Conservation (phyloP, 2,888 invertebrate species). For the Sarcophaga carnaria region DNA sequence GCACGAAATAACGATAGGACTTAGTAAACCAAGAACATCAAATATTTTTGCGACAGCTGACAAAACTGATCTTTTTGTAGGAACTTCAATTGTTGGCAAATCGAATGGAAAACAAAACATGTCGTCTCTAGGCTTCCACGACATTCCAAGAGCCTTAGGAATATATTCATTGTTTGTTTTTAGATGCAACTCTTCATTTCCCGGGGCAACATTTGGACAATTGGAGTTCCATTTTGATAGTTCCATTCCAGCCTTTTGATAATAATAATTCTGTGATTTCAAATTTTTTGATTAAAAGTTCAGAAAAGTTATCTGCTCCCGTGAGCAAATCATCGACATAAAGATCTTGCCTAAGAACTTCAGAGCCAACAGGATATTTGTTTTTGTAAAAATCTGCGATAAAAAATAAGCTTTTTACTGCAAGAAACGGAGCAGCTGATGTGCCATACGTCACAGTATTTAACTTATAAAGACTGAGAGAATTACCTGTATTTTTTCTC, state of each 20-base stretch:
- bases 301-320: too few species aligned
- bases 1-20: conserved; percentile 33
- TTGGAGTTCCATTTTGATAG: conserved; percentile 45
- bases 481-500: too few species aligned
- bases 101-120: conserved; percentile 48
- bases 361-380: not conserved
- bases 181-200: not conserved
- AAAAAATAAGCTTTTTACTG: conserved; percentile 17
- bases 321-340: not conserved
- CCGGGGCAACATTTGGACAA: conserved; percentile 1
- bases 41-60: conserved; percentile 12
- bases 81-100: conserved; percentile 4
- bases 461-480: too few species aligned
- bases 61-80: too few species aligned
- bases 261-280: conserved; percentile 37
- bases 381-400: conserved; percentile 6
- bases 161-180: conserved; percentile 35
- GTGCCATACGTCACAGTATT: too few species aligned
- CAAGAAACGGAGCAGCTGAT: too few species aligned
- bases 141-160: conserved; percentile 42
- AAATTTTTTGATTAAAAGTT: conserved; percentile 30
- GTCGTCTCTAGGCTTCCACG: conserved; percentile 23
- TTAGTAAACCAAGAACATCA: conserved; percentile 42
- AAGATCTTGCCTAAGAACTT: conserved; percentile 1
- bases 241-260: conserved; percentile 36